A percentile compares a stretch with the other conserved stretches of the same genome.
Evolutionary conservation across 2,797 vertebrate species (phyloP).

Genomic region (Lepidocolaptes lacrymiger): DNA sequence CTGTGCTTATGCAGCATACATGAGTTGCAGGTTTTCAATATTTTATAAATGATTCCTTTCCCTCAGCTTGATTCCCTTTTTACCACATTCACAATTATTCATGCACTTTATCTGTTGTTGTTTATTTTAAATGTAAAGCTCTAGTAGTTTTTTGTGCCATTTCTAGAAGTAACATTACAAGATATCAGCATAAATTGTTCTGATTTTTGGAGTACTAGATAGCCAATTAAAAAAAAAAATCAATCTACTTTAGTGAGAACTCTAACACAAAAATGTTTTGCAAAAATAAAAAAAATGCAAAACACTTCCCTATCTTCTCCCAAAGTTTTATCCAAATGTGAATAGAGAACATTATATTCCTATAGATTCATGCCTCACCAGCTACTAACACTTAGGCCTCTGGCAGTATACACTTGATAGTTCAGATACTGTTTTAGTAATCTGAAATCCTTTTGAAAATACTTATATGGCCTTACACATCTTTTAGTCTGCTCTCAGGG

Average conservation of each 20-base stretch:
- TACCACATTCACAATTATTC: not conserved
- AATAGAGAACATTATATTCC: not conserved
- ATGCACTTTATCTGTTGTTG: not conserved
- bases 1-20: not conserved
- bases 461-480: not conserved
- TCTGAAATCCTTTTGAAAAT: not conserved
- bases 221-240: not conserved
- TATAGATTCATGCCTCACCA: not conserved
- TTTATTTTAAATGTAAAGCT: conserved; percentile 11
- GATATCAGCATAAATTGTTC: not conserved
- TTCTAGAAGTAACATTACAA: not conserved
- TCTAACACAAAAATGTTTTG: not conserved
- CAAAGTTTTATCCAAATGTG: not conserved
- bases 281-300: not conserved
- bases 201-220: not conserved
- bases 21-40: not conserved
- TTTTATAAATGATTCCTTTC: not conserved
- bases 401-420: not conserved
- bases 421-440: not conserved
- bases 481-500: not conserved
- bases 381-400: not conserved
- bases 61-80: not conserved
- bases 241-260: not conserved
- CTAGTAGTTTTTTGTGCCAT: not conserved
- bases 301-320: not conserved